phyloP scores from a whole-genome alignment of 2,888 invertebrate genomes.

The Synergus laeviventris region DNA sequence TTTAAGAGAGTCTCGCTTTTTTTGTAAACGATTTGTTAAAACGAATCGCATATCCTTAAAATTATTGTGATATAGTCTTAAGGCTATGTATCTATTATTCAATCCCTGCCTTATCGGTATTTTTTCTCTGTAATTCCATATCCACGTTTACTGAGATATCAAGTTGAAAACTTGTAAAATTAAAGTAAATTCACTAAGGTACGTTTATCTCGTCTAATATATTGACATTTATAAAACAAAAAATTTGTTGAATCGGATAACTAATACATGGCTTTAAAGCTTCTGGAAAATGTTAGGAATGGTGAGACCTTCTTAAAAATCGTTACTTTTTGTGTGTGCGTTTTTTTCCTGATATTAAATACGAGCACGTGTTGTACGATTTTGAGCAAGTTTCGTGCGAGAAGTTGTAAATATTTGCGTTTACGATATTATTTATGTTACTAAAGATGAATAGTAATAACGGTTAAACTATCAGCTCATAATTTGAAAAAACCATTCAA shows the following conservation, averaged over 20 bases:
- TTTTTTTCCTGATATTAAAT: constrained; percentile 36
- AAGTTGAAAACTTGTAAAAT: constrained; percentile 45
- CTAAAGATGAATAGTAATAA: constrained; percentile 66
- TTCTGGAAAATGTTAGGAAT: too few species aligned
- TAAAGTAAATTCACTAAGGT: too few species aligned
- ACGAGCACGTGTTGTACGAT: neutral
- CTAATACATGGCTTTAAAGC: too few species aligned
- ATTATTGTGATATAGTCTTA: constrained; percentile 67
- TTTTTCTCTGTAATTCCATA: too few species aligned
- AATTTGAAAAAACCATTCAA: constrained; percentile 58
- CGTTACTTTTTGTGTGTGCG: neutral
- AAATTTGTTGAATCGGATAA: too few species aligned
- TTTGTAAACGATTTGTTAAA: constrained; percentile 64
- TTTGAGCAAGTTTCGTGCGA: constrained; percentile 27
- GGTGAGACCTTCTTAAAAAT: constrained; percentile 16
- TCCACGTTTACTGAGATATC: too few species aligned
- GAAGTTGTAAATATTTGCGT: constrained; percentile 70
- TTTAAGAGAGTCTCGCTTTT: constrained; percentile 41
- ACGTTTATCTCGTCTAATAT: too few species aligned
- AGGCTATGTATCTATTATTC: too few species aligned
- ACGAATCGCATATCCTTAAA: constrained; percentile 62
- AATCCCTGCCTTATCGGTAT: too few species aligned
- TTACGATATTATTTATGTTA: constrained; percentile 73
- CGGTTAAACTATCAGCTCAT: constrained; percentile 66
- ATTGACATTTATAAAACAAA: too few species aligned